phyloP scores from a whole-genome alignment of 2,797 vertebrate genomes.

The Oryzias sinensis region DNA sequence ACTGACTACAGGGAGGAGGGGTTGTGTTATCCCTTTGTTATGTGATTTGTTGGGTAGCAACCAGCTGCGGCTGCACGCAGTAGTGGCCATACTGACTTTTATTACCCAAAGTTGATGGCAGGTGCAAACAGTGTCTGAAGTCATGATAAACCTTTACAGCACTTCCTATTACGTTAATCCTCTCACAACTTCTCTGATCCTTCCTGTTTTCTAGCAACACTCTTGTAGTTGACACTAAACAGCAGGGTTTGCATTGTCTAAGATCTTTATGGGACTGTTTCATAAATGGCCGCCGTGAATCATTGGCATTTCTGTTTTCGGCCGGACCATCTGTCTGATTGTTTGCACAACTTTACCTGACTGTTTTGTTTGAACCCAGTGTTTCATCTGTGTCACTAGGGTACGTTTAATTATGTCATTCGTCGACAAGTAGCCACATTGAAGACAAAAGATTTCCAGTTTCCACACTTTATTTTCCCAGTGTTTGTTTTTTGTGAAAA shows the following conservation, averaged over 20 bases:
- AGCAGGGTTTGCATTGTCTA: constrained; percentile 14
- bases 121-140: constrained; percentile 59
- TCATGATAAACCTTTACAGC: constrained; percentile 53
- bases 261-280: constrained; percentile 42
- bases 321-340: neutral
- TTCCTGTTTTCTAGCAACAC: constrained; percentile 67
- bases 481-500: constrained; percentile 43
- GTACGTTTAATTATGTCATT: neutral
- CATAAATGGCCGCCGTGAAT: constrained; percentile 19
- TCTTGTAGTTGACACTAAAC: constrained; percentile 23
- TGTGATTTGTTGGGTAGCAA: constrained; percentile 1
- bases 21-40: constrained; percentile 3
- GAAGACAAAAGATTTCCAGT: constrained; percentile 1
- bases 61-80: neutral
- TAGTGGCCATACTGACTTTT: constrained; percentile 40
- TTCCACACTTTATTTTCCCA: constrained; percentile 31
- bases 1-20: constrained; percentile 4
- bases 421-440: too few relatives aligned
- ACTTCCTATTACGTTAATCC: constrained; percentile 48
- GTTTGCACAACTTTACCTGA: constrained; percentile 31
- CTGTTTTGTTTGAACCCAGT: constrained; percentile 4
- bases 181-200: constrained; percentile 37
- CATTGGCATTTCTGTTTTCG: constrained; percentile 9
- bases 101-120: constrained; percentile 45
- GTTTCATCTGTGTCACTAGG: constrained; percentile 10